Conservation (phyloP, 1,140 invertebrate genomes). For the Grapholita molesta region DNA sequence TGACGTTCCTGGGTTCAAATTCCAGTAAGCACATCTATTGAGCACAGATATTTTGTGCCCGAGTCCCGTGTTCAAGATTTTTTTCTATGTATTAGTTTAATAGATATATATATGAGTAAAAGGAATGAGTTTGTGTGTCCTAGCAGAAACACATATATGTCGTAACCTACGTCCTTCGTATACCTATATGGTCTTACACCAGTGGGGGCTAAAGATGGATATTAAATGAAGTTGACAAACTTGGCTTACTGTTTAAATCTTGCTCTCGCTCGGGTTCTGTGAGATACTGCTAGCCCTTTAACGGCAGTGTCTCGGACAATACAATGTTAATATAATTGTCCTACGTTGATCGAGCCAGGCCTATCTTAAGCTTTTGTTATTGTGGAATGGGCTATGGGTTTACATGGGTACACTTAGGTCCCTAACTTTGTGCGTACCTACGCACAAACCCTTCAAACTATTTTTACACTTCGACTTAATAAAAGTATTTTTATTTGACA, state of each 20-base stretch:
- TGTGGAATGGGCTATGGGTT: not conserved
- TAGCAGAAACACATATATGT: too few relatives aligned
- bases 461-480: not conserved
- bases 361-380: not conserved
- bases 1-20: too few relatives aligned
- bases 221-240: not conserved
- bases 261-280: not conserved
- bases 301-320: not conserved
- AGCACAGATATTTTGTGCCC: too few relatives aligned
- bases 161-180: too few relatives aligned
- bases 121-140: too few relatives aligned
- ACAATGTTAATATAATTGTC: conserved; percentile 17
- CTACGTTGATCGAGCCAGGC: not conserved
- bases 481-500: too few relatives aligned
- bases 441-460: not conserved
- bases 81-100: too few relatives aligned
- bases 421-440: not conserved
- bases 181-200: too few relatives aligned
- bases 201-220: too few relatives aligned
- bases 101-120: too few relatives aligned
- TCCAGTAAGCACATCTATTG: too few relatives aligned
- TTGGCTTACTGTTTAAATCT: not conserved
- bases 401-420: not conserved
- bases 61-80: too few relatives aligned
- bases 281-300: not conserved